Base-by-base conservation (phyloP, 2,797 vertebrate genomes). In the Pempheris klunzingeri region DNA sequence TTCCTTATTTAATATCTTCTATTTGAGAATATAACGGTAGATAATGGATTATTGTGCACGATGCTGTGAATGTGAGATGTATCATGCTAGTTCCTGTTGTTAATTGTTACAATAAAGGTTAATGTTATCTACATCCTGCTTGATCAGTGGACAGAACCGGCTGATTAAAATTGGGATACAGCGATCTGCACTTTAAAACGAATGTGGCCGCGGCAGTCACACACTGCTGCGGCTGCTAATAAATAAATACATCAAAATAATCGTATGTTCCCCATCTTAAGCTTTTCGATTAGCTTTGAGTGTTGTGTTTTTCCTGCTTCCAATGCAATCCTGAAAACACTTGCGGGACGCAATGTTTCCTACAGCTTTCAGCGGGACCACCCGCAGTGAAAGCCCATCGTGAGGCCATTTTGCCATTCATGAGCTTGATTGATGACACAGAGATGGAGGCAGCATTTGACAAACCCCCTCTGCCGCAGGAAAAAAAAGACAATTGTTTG, bases 331-430 rank as follows among this genome's bases (percentile, higher is more conserved):
- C 59, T 24, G 47, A 20, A 80, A 79, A 61, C 71, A 81, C 78
- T 85, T 78, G 87, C 46, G 82, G 84, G 89, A 62, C 8, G 77
- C 32, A 83, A 78, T 81, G 88, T 88, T 93, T 94, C 81, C 93
- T 85, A 75, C 82, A 76, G 88, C 93, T 94, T 91, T 88, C 87
- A 86, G 87, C 80, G 86, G 87, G 93, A 88, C 79, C 92, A 87
- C 94, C 93, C 85, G 4, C 91, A 58, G 90, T 93, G 93, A 94
- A 90, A 91, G 85, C 90, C 88, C 83, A 92, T 92, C 91, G 86
- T 71, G 85, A 85, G 84, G 83, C 86, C 90, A 90, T 91, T 93
- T 91, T 92, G 87, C 87, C 82, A 91, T 94, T 88, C 89, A 89
- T 90, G 91, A 90, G 83, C 80, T 80, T 90, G 90, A 92, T 92